Evolutionary conservation across 2,888 invertebrate species (phyloP).

Genomic region (Anticlea derivata): DNA sequence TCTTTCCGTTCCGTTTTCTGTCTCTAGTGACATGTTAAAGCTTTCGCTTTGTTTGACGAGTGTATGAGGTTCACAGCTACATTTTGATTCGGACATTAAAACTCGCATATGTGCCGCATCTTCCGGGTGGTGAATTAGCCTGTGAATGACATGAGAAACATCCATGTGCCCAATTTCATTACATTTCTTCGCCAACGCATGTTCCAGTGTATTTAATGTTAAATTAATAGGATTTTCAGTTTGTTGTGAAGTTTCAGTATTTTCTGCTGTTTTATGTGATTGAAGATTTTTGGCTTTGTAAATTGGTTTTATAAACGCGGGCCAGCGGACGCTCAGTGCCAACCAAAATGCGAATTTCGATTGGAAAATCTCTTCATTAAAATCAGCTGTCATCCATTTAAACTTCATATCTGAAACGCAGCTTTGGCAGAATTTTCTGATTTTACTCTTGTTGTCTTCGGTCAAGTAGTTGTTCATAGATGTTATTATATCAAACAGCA

Average conservation of each 20-base stretch:
- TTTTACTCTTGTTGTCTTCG: background rate
- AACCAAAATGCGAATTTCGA: constrained; percentile 4
- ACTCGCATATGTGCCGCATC: background rate
- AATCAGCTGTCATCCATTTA: constrained; percentile 5
- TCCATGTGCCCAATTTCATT: background rate
- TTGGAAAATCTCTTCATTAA: background rate
- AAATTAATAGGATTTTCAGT: too few species aligned
- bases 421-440: background rate
- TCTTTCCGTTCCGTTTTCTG: too few species aligned
- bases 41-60: too few species aligned
- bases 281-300: background rate
- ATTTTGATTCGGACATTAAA: background rate
- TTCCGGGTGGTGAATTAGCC: constrained; percentile 4
- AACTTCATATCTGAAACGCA: constrained; percentile 6
- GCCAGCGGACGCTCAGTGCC: background rate
- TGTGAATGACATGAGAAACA: background rate
- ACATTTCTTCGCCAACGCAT: background rate
- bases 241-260: too few species aligned
- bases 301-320: background rate
- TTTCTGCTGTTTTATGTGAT: too few species aligned
- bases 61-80: background rate
- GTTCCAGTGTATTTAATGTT: constrained; percentile 1
- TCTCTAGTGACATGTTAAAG: too few species aligned
- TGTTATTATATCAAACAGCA: background rate
- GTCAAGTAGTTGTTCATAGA: background rate